Percentiles rank a stretch among this genome's conserved stretches.
These are phyloP conservation scores for Perca schrenkii DNA, from an alignment of 2,113 vertebrate genomes.

Conservation along the genomic window DNA sequence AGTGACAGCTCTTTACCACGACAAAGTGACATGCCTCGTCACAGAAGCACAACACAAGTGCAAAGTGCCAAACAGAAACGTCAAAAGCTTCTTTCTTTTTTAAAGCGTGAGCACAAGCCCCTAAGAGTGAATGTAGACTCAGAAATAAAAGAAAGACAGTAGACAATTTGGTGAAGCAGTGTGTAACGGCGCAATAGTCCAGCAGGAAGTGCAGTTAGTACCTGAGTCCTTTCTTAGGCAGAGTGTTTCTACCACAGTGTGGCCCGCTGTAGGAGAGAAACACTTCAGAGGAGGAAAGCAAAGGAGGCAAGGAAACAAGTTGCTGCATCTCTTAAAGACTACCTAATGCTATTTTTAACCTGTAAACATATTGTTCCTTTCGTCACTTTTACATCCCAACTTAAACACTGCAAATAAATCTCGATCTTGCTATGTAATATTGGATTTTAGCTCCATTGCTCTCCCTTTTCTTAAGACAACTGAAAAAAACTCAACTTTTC, in stretches of 20 bases:
- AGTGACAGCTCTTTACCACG: constrained; percentile 18
- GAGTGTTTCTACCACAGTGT: constrained; percentile 98
- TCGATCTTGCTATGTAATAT: not conserved
- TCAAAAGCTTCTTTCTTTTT: not conserved
- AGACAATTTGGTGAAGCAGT: constrained; percentile 49
- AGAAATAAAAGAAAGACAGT: constrained; percentile 16
- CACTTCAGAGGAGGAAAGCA: constrained; percentile 82
- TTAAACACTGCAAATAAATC: constrained; percentile 18
- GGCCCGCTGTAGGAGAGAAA: constrained; percentile 94
- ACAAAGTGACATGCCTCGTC: constrained; percentile 51
- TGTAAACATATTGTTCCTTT: not conserved
- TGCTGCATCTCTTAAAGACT: constrained; percentile 33
- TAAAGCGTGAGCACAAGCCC: constrained; percentile 59
- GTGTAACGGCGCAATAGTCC: constrained; percentile 61
- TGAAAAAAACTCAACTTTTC: not conserved
- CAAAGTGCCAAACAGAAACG: constrained; percentile 51
- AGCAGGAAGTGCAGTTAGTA: constrained; percentile 82
- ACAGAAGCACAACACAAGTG: constrained; percentile 64
- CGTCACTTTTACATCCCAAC: not conserved
- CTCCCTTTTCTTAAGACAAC: not conserved
- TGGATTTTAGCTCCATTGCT: not conserved
- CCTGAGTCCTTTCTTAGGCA: constrained; percentile 99
- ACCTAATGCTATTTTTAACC: not conserved
- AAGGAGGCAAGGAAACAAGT: constrained; percentile 50
- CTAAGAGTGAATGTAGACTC: constrained; percentile 42